Base-by-base conservation (phyloP, 2,888 invertebrate genomes). In the Tipula lateralis region DNA sequence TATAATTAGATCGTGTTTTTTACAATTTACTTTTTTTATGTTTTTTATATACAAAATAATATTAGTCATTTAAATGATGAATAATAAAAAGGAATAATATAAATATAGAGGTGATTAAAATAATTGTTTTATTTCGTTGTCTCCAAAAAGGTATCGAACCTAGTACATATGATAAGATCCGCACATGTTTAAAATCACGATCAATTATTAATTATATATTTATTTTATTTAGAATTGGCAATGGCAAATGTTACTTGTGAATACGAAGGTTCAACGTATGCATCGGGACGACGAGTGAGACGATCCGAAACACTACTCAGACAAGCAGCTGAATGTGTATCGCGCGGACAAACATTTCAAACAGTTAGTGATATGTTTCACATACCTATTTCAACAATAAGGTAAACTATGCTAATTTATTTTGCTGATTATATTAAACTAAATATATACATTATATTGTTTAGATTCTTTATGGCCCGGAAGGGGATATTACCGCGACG, bases 311-410 rank as follows among this genome's bases (percentile, higher is more conserved):
- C 93, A 83, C 93, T 95, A 87, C 88, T 96, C 84, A 92, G 94
- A n/a, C 93, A 95, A 88, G 96, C 96, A 0, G 96, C 96, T 2
- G 95, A 96, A 88, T 95, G 95, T 90, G 96, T 96, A 86, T 94
- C 95, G n/a, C 93, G 95, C 85, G 96, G 96, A 0, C 94, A 94
- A 91, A 96, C 96, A 87, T 96, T 96, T 91, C 96, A 96, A 90
- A 95, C 95, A 0, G 96, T 96, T 34, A 96, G 95, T 85, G 95
- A 96, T 88, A 95, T 95, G 91, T 96, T 95, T 90, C 95, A 95
- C 89, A 96, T 96, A 90, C 96, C 96, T 85, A 96, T 96, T 86
- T 96, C 96, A 34, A 96, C 96, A 50, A 95, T 96, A 89, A 92
- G 92, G 91, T 92, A 30, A 13, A 84, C 16, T 19, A 29, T 19